Evolutionary conservation across 2,797 vertebrate species (phyloP), one percentile per base, ranked within the genome.

Genomic region (Zenarchopterus dispar): DNA sequence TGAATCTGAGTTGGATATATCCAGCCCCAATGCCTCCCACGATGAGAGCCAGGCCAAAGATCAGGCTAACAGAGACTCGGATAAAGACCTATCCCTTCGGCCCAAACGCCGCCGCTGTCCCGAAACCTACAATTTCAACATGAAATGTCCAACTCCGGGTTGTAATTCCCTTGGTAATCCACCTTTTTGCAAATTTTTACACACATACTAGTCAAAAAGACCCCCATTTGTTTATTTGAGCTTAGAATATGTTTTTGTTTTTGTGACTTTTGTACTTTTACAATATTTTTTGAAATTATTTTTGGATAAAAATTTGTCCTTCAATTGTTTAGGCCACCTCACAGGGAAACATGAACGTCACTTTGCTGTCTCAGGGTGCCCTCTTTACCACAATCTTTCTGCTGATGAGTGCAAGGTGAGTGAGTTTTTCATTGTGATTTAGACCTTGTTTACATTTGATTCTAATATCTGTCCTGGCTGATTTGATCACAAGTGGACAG

Each of bases 71-170:
- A 95, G 98, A 90, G 97, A 98, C 86, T 98, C 96, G 0, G 97
- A 97, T 78, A 99, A 98, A 21, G 98, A 99, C 84, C 94, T 97
- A 2, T 97, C 97, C 28, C 96, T 97, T 82, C 93, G 97, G 33
- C 98, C 98, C 51, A 99, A 99, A 70, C 96, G 98, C 5, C 95
- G 97, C 16, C 96, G 97, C 69, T 99, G 98, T 88, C 98, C 99
- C 0, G 98, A 99, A 85, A 99, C 97, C 76, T 99, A 99, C 92
- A 99, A 99, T 87, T 99, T 99, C 81, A 99, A 98, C 85, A 99
- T 99, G 97, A 99, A 99, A 73, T 99, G 98, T 70, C 98, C 98
- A 19, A 99, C 97, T 0, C 97, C 97, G 0, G 98, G 98, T n/a
- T 99, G 98, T 85, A 99, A 99, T 88, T 99, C 98, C 13, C 91